These are phyloP conservation scores for Rhipidura dahli DNA, from an alignment of 2,113 vertebrate genomes.

Conservation along the genomic window DNA sequence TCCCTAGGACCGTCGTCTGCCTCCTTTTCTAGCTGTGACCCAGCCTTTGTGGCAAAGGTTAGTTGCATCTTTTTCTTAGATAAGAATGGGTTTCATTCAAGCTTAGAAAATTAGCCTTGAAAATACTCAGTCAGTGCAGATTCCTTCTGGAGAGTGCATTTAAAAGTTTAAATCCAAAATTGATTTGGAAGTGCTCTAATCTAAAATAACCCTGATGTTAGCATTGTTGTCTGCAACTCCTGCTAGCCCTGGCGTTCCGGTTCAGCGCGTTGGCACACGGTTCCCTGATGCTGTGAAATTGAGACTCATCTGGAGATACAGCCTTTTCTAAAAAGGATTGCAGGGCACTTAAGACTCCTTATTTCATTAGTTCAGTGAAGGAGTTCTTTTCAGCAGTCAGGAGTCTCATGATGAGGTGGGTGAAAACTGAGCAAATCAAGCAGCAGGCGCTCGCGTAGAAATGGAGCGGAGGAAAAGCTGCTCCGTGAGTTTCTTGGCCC, in stretches of 20 bases:
- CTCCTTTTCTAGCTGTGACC: background rate
- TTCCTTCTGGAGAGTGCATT: conserved; percentile 71
- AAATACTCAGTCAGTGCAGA: conserved; percentile 54
- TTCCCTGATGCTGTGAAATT: conserved; percentile 81
- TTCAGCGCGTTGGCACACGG: conserved; percentile 73
- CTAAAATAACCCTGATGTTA: conserved; percentile 76
- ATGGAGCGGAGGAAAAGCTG: background rate
- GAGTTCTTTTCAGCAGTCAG: conserved; percentile 36
- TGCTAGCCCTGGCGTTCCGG: conserved; percentile 73
- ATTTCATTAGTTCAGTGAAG: conserved; percentile 71
- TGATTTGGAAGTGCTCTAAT: conserved; percentile 81
- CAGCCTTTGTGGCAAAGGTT: conserved; percentile 14
- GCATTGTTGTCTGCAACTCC: conserved; percentile 71
- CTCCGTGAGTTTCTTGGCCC: background rate
- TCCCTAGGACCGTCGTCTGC: background rate
- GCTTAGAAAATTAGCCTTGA: conserved; percentile 62
- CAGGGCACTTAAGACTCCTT: conserved; percentile 65
- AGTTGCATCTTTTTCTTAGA: conserved; percentile 10
- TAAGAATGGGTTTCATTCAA: conserved; percentile 21
- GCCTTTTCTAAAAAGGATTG: conserved; percentile 66
- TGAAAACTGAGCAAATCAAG: conserved; percentile 16
- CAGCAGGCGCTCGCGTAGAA: background rate
- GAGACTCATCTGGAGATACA: conserved; percentile 72
- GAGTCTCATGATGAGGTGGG: conserved; percentile 33
- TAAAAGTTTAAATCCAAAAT: conserved; percentile 81